A percentile compares a stretch with the other conserved stretches of the same genome.
These are phyloP conservation scores for Lasioglossum malachurum DNA, from an alignment of 2,888 invertebrate genomes.

Conservation along the genomic window DNA sequence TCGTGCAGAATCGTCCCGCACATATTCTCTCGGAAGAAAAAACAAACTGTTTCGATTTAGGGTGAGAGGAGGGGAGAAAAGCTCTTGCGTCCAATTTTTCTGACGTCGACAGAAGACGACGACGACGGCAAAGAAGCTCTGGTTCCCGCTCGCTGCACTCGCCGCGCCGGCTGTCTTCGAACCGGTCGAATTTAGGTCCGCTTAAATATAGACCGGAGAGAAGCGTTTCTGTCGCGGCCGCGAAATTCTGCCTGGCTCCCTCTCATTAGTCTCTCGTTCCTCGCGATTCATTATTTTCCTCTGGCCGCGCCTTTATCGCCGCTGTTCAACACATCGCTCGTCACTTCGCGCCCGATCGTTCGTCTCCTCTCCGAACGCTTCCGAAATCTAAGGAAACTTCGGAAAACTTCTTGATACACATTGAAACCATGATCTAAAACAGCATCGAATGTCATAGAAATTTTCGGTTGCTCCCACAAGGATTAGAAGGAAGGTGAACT, in stretches of 20 bases:
- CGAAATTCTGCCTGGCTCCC: constrained; percentile 32
- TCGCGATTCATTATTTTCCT: constrained; percentile 46
- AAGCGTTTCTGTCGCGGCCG: constrained; percentile 46
- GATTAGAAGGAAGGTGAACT: no score
- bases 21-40: constrained; percentile 1
- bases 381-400: background rate
- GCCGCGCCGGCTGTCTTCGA: constrained; percentile 42
- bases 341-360: constrained; percentile 1
- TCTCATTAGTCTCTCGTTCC: constrained; percentile 32
- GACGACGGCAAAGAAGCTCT: background rate
- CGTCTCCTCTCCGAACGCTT: background rate
- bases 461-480: no score
- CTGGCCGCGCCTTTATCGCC: constrained; percentile 28
- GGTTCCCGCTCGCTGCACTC: constrained; percentile 29
- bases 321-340: background rate
- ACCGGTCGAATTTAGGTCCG: constrained; percentile 65
- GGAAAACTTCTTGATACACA: background rate
- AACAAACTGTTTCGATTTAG: constrained; percentile 4
- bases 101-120: background rate
- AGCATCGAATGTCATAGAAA: no score
- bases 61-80: background rate
- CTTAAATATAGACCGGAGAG: constrained; percentile 67
- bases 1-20: background rate
- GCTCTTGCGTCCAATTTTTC: constrained; percentile 38
- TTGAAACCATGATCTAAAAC: no score